These are phyloP conservation scores for Philaethria dido DNA, from an alignment of 2,888 invertebrate genomes.

Conservation along the genomic window DNA sequence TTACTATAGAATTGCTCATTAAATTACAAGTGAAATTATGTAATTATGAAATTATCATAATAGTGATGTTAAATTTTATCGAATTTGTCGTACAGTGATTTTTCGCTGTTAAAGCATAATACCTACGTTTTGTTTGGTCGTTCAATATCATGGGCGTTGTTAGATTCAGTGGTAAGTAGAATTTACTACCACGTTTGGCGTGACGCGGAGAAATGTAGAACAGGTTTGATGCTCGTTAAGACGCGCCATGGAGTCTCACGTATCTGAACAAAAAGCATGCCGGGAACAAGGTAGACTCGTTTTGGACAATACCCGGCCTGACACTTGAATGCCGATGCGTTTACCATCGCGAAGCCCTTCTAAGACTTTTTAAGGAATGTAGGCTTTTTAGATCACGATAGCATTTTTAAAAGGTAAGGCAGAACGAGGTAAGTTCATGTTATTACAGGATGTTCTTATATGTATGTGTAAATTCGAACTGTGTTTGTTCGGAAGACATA, in stretches of 20 bases:
- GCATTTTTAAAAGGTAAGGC: slow-evolving; percentile 19
- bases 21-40: slow-evolving; percentile 70
- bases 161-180: slow-evolving; percentile 44
- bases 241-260: slow-evolving; percentile 77
- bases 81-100: slow-evolving; percentile 47
- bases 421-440: background rate
- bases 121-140: background rate
- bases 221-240: slow-evolving; percentile 78
- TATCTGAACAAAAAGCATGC: slow-evolving; percentile 71
- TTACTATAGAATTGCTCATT: slow-evolving; percentile 62
- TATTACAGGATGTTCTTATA: slow-evolving; percentile 18
- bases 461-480: background rate
- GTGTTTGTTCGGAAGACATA: background rate
- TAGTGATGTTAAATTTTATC: slow-evolving; percentile 33
- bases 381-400: slow-evolving; percentile 42
- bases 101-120: slow-evolving; percentile 55
- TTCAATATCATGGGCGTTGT: background rate
- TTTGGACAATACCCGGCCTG: slow-evolving; percentile 74
- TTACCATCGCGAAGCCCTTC: slow-evolving; percentile 52
- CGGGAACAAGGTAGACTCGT: slow-evolving; percentile 67
- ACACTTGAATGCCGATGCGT: slow-evolving; percentile 76
- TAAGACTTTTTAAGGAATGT: slow-evolving; percentile 45
- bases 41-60: slow-evolving; percentile 54
- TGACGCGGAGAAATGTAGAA: slow-evolving; percentile 72
- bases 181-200: slow-evolving; percentile 75